Evolutionary conservation across 1,140 invertebrate species (phyloP), one percentile per base, ranked within the genome.

Genomic region (Ips nitidus): DNA sequence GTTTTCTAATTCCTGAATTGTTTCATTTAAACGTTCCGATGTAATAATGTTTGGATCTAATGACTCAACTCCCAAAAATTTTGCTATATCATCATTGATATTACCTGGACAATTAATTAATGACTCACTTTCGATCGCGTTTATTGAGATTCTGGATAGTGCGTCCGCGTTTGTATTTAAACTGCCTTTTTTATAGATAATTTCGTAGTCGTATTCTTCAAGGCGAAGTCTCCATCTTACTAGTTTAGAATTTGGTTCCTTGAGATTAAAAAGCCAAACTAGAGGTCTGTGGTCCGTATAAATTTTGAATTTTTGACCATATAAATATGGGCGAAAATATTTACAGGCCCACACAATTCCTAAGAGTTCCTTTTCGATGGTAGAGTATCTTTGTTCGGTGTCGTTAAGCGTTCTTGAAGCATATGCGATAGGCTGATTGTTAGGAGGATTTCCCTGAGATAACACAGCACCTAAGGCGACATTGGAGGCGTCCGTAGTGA

Each of bases 121-220:
- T 45, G 8, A 4, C 8, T 45, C 43, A 45, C 0, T 45, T 45
- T 45, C 69, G 41, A 41, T 62, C 39, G 59, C 8, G 66, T 82
- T 83, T 4, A 62, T 60, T 73, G 22, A 3, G 4, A 70, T 65
- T 22, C 52, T 36, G 5, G 61, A 70, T 39, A 70, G 41, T 41
- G 52, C 61, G 43, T 70, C 60, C 2, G 55, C 69, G 37, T 61
- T 75, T 78, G 4, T 40, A 63, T 58, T 58, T 41, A 53, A 53
- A 6, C 39, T 41, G 36, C 80, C 80, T 8, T 72, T 72, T 72
- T 79, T 81, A 66, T 82, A 80, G 2, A 86, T 80, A 68, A 86
- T 80, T 69, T 70, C 80, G 71, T 80, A 83, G 41, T 82, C 73
- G 73, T 80, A 85, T 66, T 83, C 79, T 39, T 70, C 57, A n/a